Evolutionary conservation across 2,113 vertebrate genomes (phyloP).

Genomic region (Misgurnus anguillicaudatus): DNA sequence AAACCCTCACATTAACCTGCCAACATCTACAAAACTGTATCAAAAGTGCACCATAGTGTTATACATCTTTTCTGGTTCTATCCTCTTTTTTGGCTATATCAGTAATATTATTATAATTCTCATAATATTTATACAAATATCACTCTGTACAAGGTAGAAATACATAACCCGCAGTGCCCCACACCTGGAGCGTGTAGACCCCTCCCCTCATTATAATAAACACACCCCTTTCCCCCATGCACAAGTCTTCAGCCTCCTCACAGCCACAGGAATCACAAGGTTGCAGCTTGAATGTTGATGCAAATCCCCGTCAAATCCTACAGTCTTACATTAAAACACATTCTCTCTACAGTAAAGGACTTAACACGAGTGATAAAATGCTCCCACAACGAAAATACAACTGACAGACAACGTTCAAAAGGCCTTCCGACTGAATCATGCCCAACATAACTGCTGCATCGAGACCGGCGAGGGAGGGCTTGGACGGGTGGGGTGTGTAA

Average conservation of each 20-base stretch:
- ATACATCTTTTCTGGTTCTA: slow-evolving; percentile 77
- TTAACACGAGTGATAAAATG: slow-evolving; percentile 47
- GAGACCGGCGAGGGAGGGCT: slow-evolving; percentile 43
- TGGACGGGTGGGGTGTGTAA: slow-evolving; percentile 23
- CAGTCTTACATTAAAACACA: slow-evolving; percentile 47
- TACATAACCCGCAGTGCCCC: slow-evolving; percentile 67
- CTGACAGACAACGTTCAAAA: slow-evolving; percentile 63
- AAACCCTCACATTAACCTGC: slow-evolving; percentile 81
- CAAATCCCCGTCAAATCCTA: slow-evolving; percentile 34
- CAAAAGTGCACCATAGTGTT: slow-evolving; percentile 88
- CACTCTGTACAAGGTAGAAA: slow-evolving; percentile 90
- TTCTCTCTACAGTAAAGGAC: slow-evolving; percentile 42
- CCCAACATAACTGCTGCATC: slow-evolving; percentile 49
- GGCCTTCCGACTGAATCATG: slow-evolving; percentile 59
- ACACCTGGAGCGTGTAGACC: slow-evolving; percentile 45
- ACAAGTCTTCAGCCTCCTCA: slow-evolving; percentile 59
- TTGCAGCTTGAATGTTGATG: slow-evolving; percentile 54
- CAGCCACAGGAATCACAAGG: slow-evolving; percentile 50
- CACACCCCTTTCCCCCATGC: slow-evolving; percentile 53
- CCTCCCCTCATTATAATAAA: slow-evolving; percentile 40
- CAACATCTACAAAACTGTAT: slow-evolving; percentile 87
- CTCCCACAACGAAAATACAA: slow-evolving; percentile 62
- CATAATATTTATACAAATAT: slow-evolving; percentile 86
- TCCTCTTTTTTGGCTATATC: slow-evolving; percentile 68
- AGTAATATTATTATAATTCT: slow-evolving; percentile 71